These are phyloP conservation scores for Thaleichthys pacificus DNA, from an alignment of 2,797 vertebrate genomes.

Conservation along the genomic window DNA sequence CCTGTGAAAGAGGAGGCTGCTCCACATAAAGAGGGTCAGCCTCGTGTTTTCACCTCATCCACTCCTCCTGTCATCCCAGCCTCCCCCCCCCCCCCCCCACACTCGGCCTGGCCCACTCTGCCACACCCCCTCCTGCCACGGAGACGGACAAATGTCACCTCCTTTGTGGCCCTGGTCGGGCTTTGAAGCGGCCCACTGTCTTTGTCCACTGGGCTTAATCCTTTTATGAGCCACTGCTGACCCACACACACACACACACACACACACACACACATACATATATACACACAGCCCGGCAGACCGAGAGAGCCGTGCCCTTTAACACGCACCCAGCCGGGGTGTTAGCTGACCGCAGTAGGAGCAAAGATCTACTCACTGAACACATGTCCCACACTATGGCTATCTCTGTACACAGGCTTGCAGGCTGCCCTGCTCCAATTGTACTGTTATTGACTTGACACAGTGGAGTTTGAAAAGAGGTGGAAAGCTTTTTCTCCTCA, in stretches of 20 bases:
- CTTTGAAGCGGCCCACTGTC: conserved; percentile 82
- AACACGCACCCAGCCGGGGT: conserved; percentile 38
- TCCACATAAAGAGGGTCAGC: conserved; percentile 73
- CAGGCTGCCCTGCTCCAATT: conserved; percentile 45
- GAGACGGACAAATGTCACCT: conserved; percentile 88
- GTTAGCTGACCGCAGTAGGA: conserved; percentile 64
- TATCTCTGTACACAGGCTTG: conserved; percentile 56
- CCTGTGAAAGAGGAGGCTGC: conserved; percentile 72
- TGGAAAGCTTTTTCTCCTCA: not conserved
- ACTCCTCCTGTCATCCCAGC: conserved; percentile 73
- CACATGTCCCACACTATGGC: conserved; percentile 67
- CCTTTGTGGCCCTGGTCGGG: conserved; percentile 74
- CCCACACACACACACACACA: conserved; percentile 19
- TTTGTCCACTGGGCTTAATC: conserved; percentile 79
- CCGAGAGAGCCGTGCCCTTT: conserved; percentile 50
- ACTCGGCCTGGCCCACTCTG: conserved; percentile 60
- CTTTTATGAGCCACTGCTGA: conserved; percentile 81
- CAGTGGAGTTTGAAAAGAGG: conserved; percentile 20
- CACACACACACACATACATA: conserved; percentile 20
- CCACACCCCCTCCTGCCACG: conserved; percentile 70
- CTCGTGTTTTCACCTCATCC: conserved; percentile 77
- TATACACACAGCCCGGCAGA: conserved; percentile 33
- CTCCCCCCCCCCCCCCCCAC: conserved; percentile 61
- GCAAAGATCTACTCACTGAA: conserved; percentile 55
- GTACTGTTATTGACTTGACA: conserved; percentile 47